Base-by-base conservation (phyloP, 2,113 vertebrate species). In the Oenanthe melanoleuca region DNA sequence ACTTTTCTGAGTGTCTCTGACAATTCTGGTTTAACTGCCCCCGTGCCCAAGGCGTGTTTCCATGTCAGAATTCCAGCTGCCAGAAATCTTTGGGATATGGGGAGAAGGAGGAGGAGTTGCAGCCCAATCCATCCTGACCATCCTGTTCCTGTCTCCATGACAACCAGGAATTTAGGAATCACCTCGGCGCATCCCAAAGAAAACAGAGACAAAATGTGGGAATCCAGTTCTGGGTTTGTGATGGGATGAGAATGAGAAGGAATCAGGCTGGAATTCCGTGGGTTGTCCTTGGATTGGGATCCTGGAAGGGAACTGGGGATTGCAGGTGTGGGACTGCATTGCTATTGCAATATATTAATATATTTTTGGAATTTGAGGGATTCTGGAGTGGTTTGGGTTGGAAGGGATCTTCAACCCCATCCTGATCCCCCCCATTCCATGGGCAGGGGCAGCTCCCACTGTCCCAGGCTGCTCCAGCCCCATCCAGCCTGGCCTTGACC, bases 111-210 rank as follows among this genome's bases (percentile, higher is more conserved):
- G 12, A 74, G 42, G 24, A 38, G 11, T 17, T 74, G 56, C 8
- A 59, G 60, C 33, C 52, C 63, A 29, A 8, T 52, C 40, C 55
- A 19, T 53, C 64, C 49, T 0, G 6, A 60, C 25, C 88, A 92
- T 40, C 44, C 38, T 5, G 1, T 38, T 87, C 38, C 91, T 47
- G 70, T 81, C 70, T 88, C 92, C 70, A 60, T 71, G 86, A 44
- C 88, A 93, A 81, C 81, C 70, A 81, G 53, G 56, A 71, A 78
- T 89, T 89, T 45, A 50, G 65, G 67, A 65, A 89, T 82, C 81
- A 79, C 61, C 82, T 89, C 70, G 6, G 44, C 21, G 72, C n/a
- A 26, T 64, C 65, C 70, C 60, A 9, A 55, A 55, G 3, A 20
- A 55, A 52, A 18, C 0, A 0, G 38, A 77, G 16, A 31, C 42